These are phyloP conservation scores for Lophura swinhoii DNA, from an alignment of 2,797 vertebrate genomes.

Conservation along the genomic window DNA sequence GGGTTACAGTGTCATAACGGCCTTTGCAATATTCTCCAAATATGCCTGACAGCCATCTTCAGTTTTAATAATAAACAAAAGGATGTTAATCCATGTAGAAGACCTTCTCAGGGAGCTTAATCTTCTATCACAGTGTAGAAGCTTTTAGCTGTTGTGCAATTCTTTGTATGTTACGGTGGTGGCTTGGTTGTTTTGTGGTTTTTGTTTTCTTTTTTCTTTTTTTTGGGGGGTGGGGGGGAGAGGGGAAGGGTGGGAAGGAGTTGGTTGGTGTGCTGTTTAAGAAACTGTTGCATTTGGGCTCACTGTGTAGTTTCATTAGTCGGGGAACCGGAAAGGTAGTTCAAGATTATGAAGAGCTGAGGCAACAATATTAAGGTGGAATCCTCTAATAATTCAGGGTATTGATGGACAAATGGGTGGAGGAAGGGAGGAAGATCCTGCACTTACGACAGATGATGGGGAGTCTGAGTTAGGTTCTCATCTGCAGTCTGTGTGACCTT, in stretches of 20 bases:
- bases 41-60: background rate
- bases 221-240: no score
- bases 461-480: background rate
- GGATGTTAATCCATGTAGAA: background rate
- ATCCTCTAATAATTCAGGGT: background rate
- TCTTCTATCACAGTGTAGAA: background rate
- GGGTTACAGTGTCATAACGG: background rate
- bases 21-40: conserved; percentile 23
- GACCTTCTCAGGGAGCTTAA: background rate
- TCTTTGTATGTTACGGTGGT: background rate
- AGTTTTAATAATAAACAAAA: conserved; percentile 12
- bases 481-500: fast-evolving
- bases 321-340: background rate
- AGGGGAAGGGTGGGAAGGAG: no score
- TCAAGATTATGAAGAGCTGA: background rate
- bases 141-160: background rate
- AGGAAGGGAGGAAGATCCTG: background rate
- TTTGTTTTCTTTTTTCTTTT: background rate
- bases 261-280: background rate
- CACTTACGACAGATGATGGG: background rate
- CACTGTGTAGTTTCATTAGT: background rate
- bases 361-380: background rate
- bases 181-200: background rate
- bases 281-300: background rate
- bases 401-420: background rate